Base-by-base conservation (phyloP, 2,797 vertebrate genomes). In the Eidolon dupreanum region DNA sequence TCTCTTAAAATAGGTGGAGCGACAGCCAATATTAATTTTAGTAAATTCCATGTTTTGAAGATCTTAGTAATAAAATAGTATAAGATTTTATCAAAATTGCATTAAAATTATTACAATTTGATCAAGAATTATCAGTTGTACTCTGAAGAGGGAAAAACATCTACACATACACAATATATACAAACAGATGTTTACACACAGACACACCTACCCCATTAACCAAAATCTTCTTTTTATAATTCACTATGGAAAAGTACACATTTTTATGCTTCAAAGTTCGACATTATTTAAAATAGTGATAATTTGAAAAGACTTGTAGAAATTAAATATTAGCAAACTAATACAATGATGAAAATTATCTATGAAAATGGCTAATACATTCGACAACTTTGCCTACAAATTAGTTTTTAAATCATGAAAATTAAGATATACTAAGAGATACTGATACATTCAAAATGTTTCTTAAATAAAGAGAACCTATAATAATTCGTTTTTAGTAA, bases 261-360 rank as follows among this genome's bases (percentile, higher is more conserved):
- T 33, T 95, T 97, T 97, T 96, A 97, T 95, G 96, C 75, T 94
- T 84, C 95, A 97, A 88, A 97, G 96, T 97, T 97, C 59, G 75
- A 96, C 79, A 96, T 16, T 93, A 92, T 68, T 93, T 95, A 93
- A 96, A 98, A 96, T 24, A 89, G 24, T 84, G 33, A 86, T 26
- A 92, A 96, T n/a, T 93, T 96, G 53, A 94, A 65, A 75, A 83
- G 7, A 70, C 28, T 95, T 49, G 15, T 57, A 84, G 41, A 93
- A 95, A 92, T 86, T 51, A 90, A 88, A 51, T 78, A 90, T 88
- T 70, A 97, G 65, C 81, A 95, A 90, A 93, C 77, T 41, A 90
- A n/a, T 12, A 55, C 20, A 88, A 5, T 88, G 24, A 51, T 95
- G 26, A 87, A 97, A 96, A 87, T 57, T 85, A 93, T 31, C 24